phyloP scores from a whole-genome alignment of 37 sponge, comb jelly and placozoan species.

The Bolinopsis microptera region DNA sequence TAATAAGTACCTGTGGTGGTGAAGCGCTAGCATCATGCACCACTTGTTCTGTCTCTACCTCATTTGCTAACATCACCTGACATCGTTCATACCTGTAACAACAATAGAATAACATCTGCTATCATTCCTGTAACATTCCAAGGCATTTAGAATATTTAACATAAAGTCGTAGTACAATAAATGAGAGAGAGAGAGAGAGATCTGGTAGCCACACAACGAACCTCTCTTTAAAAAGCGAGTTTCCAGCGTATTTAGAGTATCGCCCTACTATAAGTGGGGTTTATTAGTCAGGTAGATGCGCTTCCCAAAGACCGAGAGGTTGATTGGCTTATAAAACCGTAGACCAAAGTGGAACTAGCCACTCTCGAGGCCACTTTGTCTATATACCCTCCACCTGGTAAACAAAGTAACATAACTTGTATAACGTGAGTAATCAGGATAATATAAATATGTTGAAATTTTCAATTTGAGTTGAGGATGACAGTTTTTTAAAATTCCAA shows the following conservation, averaged over 20 bases:
- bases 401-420: too few relatives aligned
- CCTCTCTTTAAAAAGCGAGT: slow-evolving; percentile 93
- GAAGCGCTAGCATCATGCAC: slow-evolving; percentile 81
- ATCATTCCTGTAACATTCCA: too few relatives aligned
- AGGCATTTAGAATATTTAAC: too few relatives aligned
- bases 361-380: slow-evolving; percentile 68
- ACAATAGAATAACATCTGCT: background rate
- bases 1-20: slow-evolving; percentile 75
- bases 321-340: slow-evolving; percentile 89
- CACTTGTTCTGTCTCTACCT: slow-evolving; percentile 94
- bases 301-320: slow-evolving; percentile 83
- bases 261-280: slow-evolving; percentile 90
- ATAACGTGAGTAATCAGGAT: too few relatives aligned
- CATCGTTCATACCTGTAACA: slow-evolving; percentile 37
- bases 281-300: slow-evolving; percentile 86
- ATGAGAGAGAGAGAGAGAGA: too few relatives aligned
- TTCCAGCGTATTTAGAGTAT: slow-evolving; percentile 90
- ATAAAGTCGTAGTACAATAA: too few relatives aligned
- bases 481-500: too few relatives aligned
- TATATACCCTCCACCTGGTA: slow-evolving; percentile 66
- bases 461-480: too few relatives aligned
- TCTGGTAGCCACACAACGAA: too few relatives aligned
- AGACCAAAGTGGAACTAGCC: too few relatives aligned
- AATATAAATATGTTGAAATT: too few relatives aligned
- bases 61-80: slow-evolving; percentile 95